Evolutionary conservation across 2,888 invertebrate species (phyloP).

Genomic region (Ochropacha duplaris): DNA sequence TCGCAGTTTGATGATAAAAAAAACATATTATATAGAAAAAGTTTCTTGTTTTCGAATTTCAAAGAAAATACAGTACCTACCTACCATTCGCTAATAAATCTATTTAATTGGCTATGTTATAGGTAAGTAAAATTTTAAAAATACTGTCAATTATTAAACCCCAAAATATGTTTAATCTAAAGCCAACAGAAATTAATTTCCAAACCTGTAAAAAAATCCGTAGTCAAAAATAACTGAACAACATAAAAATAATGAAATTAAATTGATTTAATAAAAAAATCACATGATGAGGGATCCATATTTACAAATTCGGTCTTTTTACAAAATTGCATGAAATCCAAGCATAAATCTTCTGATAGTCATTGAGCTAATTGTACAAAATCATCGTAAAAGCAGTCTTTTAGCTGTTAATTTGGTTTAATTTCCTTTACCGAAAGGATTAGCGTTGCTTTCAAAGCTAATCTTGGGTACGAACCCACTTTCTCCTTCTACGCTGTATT

Average conservation of each 20-base stretch:
- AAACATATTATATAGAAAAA: not conserved
- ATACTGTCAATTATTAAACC: no score
- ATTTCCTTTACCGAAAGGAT: constrained; percentile 77
- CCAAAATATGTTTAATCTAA: no score
- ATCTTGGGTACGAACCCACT: constrained; percentile 89
- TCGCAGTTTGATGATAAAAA: not conserved
- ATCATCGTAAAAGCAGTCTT: constrained; percentile 21
- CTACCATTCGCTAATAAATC: no score
- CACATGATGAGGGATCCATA: no score
- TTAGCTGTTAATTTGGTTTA: constrained; percentile 28
- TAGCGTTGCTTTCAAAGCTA: constrained; percentile 84
- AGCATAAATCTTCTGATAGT: not conserved
- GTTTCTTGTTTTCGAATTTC: not conserved
- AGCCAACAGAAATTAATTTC: no score
- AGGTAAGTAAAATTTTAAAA: no score
- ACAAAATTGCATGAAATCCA: not conserved
- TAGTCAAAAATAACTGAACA: no score
- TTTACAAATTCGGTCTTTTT: not conserved
- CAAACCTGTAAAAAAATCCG: no score
- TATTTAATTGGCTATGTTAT: no score
- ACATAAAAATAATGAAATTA: no score
- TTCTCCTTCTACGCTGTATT: constrained; percentile 87
- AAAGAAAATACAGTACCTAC: not conserved
- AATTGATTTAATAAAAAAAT: no score
- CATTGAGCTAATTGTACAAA: constrained; percentile 17